Evolutionary conservation across 2,797 vertebrate species (phyloP).

Genomic region (Enteromius mattozi): DNA sequence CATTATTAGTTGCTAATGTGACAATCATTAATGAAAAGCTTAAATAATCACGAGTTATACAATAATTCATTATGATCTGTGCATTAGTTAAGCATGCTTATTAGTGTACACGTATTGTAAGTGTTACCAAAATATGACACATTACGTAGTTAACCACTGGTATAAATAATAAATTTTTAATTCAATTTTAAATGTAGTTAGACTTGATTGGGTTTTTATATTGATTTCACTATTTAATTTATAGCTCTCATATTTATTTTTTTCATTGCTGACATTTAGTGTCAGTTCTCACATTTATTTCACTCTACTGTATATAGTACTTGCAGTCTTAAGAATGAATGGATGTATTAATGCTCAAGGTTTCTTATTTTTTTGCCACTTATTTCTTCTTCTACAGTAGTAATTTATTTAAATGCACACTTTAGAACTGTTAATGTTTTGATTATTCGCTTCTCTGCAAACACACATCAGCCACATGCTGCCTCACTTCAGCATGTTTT

Average conservation of each 20-base stretch:
- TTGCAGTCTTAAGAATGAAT: background rate
- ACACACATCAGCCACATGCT: background rate
- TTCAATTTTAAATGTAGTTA: background rate
- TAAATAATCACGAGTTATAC: too few relatives aligned
- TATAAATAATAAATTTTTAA: background rate
- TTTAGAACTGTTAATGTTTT: background rate
- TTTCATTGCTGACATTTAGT: too few relatives aligned
- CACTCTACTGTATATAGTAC: background rate
- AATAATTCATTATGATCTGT: too few relatives aligned
- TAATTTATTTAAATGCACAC: background rate
- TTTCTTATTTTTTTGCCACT: background rate
- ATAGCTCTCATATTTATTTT: too few relatives aligned
- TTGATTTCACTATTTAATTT: background rate
- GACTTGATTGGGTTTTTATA: slow-evolving; percentile 1
- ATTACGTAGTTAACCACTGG: background rate
- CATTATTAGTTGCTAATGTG: too few relatives aligned
- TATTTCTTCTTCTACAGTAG: background rate
- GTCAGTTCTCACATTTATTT: background rate
- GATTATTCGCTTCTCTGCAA: background rate
- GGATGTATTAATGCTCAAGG: background rate
- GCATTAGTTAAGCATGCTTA: too few relatives aligned
- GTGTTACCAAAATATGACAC: too few relatives aligned
- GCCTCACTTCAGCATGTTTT: background rate
- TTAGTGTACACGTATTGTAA: too few relatives aligned
- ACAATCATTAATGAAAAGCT: too few relatives aligned